Evolutionary conservation across 2,797 vertebrate species (phyloP).

Genomic region (Naso thynnoides): DNA sequence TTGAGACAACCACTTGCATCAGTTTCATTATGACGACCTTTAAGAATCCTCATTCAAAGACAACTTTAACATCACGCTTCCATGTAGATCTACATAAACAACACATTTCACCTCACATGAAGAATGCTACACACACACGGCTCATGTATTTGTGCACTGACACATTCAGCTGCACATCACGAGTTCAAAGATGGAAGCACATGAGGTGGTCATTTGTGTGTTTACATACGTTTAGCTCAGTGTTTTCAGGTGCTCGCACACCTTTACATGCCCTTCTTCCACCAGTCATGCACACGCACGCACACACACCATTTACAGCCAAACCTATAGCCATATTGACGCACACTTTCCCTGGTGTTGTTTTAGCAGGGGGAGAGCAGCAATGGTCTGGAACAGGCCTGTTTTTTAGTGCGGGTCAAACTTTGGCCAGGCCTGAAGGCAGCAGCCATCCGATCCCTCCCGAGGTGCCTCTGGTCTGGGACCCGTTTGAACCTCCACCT

Average conservation of each 20-base stretch:
- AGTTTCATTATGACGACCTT: background rate
- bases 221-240: slow-evolving; percentile 70
- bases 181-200: slow-evolving; percentile 77
- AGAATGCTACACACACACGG: slow-evolving; percentile 58
- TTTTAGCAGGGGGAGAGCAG: slow-evolving; percentile 84
- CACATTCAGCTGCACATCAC: slow-evolving; percentile 73
- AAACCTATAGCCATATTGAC: slow-evolving; percentile 51
- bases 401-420: slow-evolving; percentile 93
- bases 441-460: slow-evolving; percentile 91
- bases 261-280: slow-evolving; percentile 68
- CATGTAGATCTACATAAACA: slow-evolving; percentile 37
- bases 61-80: slow-evolving; percentile 23
- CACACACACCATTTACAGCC: slow-evolving; percentile 60
- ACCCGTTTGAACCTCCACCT: slow-evolving; percentile 96
- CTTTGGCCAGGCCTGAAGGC: slow-evolving; percentile 88
- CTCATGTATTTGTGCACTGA: slow-evolving; percentile 68
- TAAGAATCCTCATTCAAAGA: background rate
- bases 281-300: slow-evolving; percentile 41
- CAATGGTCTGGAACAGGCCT: slow-evolving; percentile 91
- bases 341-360: slow-evolving; percentile 77
- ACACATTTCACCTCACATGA: slow-evolving; percentile 67
- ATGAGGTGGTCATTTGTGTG: slow-evolving; percentile 73
- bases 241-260: slow-evolving; percentile 70
- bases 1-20: background rate
- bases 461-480: slow-evolving; percentile 90